Evolutionary conservation across 2,113 vertebrate genomes (phyloP).

Genomic region (Embiotoca jacksoni): DNA sequence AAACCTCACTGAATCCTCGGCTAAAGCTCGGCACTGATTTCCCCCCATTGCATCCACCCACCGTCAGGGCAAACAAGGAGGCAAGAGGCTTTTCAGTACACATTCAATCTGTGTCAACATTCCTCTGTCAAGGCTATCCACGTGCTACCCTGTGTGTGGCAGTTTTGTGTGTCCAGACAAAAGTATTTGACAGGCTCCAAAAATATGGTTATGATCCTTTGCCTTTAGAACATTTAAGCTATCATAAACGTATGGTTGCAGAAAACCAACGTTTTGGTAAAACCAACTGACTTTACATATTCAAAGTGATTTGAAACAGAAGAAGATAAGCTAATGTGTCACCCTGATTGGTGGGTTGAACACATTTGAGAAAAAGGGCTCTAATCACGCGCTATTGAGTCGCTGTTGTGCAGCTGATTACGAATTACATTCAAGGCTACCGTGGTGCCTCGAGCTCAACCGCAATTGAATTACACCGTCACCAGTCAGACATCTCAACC

Average conservation of each 20-base stretch:
- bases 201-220: slow-evolving; percentile 4
- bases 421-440: slow-evolving; percentile 60
- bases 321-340: slow-evolving; percentile 18
- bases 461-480: slow-evolving; percentile 69
- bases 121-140: slow-evolving; percentile 5
- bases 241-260: slow-evolving; percentile 3
- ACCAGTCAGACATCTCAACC: slow-evolving; percentile 43
- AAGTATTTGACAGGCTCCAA: not conserved
- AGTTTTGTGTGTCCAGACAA: slow-evolving; percentile 7
- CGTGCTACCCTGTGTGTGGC: not conserved
- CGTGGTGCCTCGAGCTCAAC: slow-evolving; percentile 61
- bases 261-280: not conserved
- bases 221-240: not conserved
- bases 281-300: slow-evolving; percentile 1
- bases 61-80: slow-evolving; percentile 23
- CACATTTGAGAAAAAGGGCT: slow-evolving; percentile 62
- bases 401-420: slow-evolving; percentile 74
- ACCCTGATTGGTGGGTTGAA: slow-evolving; percentile 59
- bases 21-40: not conserved
- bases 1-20: slow-evolving; percentile 21
- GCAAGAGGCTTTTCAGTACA: slow-evolving; percentile 24
- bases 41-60: slow-evolving; percentile 21
- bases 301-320: slow-evolving; percentile 9
- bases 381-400: slow-evolving; percentile 76
- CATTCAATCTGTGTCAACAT: slow-evolving; percentile 26